Conservation (phyloP, 2,797 vertebrate species). For the Gymnothorax javanicus region DNA sequence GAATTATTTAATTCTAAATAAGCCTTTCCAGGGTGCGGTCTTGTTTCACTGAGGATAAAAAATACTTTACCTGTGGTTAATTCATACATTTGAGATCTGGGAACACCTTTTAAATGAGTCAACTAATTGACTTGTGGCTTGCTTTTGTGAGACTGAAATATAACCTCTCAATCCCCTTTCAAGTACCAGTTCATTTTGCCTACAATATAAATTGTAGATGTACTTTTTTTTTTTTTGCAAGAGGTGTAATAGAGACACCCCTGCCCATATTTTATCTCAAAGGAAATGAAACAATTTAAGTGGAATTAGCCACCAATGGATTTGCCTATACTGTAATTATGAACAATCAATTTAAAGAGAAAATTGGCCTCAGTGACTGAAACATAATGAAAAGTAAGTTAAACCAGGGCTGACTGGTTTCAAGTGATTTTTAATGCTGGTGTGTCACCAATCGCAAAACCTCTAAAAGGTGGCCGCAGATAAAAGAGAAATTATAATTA, state of each 20-base stretch:
- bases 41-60: not conserved
- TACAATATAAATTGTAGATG: not conserved
- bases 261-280: not conserved
- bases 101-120: not conserved
- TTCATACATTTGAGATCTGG: not conserved
- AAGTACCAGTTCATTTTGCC: not conserved
- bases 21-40: not conserved
- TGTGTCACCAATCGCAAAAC: not conserved
- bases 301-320: not conserved
- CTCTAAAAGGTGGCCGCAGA: not conserved
- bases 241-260: not conserved
- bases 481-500: not conserved
- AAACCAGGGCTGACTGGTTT: constrained; percentile 2
- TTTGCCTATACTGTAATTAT: constrained; percentile 8
- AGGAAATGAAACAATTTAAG: constrained; percentile 2
- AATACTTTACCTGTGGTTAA: not conserved
- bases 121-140: not conserved
- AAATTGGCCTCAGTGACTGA: not conserved
- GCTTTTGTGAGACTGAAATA: not conserved
- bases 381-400: not conserved
- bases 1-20: not conserved
- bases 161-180: not conserved
- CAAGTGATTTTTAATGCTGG: not conserved
- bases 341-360: not conserved
- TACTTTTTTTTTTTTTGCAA: not conserved